Evolutionary conservation across 2,797 vertebrate genomes (phyloP).

Genomic region (Anolis apletophallus): DNA sequence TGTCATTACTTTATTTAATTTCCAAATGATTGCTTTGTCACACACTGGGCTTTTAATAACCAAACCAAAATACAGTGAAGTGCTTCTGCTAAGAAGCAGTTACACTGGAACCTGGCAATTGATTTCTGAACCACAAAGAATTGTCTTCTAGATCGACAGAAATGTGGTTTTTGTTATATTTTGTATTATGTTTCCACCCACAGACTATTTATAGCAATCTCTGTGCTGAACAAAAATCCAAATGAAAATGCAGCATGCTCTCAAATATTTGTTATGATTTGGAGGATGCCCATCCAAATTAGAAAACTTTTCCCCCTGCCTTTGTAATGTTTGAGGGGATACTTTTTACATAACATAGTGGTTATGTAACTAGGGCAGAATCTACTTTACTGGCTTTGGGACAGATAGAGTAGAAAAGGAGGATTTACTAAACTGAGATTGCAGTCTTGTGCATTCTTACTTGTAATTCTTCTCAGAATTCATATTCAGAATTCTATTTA

Average conservation of each 20-base stretch:
- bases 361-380: neutral
- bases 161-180: neutral
- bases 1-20: neutral
- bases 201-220: slow-evolving; percentile 12
- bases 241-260: neutral
- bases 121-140: neutral
- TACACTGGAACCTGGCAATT: slow-evolving; percentile 39
- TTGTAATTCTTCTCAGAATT: neutral
- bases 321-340: neutral
- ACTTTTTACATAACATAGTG: neutral
- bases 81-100: slow-evolving; percentile 9
- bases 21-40: neutral
- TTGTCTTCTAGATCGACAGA: slow-evolving; percentile 4
- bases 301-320: neutral
- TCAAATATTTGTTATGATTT: neutral
- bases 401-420: neutral
- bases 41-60: neutral
- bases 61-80: neutral
- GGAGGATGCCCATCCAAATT: neutral
- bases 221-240: slow-evolving; percentile 15
- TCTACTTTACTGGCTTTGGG: neutral
- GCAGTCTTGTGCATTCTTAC: neutral
- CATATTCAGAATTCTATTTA: neutral
- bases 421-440: neutral
- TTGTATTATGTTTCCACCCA: neutral